Evolutionary conservation across 2,888 invertebrate species (phyloP).

Genomic region (Thera obeliscata): DNA sequence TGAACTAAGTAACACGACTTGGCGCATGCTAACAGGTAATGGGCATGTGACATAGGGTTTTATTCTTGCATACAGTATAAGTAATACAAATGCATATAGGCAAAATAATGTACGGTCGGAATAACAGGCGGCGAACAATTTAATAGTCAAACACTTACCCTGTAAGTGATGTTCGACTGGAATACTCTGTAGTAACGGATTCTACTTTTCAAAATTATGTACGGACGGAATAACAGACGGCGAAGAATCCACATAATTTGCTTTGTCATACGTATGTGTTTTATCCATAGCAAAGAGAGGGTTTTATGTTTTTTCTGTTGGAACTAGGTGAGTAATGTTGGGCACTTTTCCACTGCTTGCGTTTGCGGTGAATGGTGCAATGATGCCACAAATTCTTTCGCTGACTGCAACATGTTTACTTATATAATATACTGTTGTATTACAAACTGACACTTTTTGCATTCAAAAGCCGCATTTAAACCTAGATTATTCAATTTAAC

Average conservation of each 20-base stretch:
- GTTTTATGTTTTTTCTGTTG: too few relatives aligned
- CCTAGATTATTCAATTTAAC: conserved; percentile 13
- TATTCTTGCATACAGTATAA: background rate
- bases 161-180: too few relatives aligned
- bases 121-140: background rate
- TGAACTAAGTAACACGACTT: conserved; percentile 24
- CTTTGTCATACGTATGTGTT: background rate
- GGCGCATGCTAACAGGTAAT: conserved; percentile 15
- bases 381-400: conserved; percentile 15
- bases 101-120: background rate
- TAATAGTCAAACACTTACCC: too few relatives aligned
- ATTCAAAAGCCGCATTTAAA: conserved; percentile 2
- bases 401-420: background rate
- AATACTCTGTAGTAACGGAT: too few relatives aligned
- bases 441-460: conserved; percentile 1
- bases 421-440: conserved; percentile 2
- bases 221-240: background rate
- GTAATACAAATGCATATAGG: too few relatives aligned
- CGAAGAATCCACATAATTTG: background rate
- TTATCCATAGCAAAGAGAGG: too few relatives aligned
- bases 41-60: background rate
- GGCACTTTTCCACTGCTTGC: conserved; percentile 4
- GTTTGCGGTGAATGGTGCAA: conserved; percentile 11
- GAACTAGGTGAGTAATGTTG: too few relatives aligned
- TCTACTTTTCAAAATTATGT: background rate